Evolutionary conservation across 1,140 invertebrate species (phyloP).

Genomic region (Euwallacea similis): DNA sequence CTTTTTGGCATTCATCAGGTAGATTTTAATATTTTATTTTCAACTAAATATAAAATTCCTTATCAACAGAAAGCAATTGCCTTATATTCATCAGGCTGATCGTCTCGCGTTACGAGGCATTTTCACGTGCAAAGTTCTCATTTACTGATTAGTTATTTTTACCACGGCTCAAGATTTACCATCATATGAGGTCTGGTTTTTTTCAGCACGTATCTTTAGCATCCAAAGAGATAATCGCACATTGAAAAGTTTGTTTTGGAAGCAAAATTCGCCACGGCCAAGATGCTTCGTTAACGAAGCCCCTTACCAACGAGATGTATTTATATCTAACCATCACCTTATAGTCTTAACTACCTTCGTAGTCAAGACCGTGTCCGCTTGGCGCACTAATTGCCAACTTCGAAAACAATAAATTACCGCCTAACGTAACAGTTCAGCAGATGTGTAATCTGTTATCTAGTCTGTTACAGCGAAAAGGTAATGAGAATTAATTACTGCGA

Average conservation of each 20-base stretch:
- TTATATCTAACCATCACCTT: constrained; percentile 29
- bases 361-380: constrained; percentile 31
- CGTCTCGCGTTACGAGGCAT: no score
- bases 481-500: constrained; percentile 23
- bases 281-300: constrained; percentile 23
- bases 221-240: background rate
- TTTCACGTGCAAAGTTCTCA: no score
- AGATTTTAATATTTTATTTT: no score
- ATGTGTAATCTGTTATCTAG: constrained; percentile 25
- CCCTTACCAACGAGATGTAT: constrained; percentile 29
- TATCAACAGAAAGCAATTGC: no score
- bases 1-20: no score
- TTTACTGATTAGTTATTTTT: no score
- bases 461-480: constrained; percentile 17
- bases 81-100: no score
- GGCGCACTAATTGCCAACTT: constrained; percentile 35
- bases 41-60: no score
- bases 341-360: constrained; percentile 22
- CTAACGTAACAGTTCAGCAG: constrained; percentile 24
- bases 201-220: background rate
- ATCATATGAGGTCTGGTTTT: no score
- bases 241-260: constrained; percentile 1
- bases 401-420: constrained; percentile 34
- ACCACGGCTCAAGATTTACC: no score
- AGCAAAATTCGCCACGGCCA: constrained; percentile 19